These are phyloP conservation scores for Dione juno DNA, from an alignment of 2,888 invertebrate species.

Conservation along the genomic window DNA sequence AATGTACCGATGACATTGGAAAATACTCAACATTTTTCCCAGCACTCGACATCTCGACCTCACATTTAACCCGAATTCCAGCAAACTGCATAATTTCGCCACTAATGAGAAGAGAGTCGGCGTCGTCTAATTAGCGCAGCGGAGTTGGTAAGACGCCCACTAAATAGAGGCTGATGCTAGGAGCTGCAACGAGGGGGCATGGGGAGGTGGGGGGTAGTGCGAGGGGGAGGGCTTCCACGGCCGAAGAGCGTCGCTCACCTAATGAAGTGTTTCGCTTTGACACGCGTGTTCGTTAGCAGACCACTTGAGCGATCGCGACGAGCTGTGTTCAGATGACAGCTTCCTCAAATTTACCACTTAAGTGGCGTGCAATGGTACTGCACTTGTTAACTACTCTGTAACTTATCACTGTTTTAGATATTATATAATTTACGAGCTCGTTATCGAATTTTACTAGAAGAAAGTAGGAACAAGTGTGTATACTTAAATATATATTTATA, in stretches of 20 bases:
- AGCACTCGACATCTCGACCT: constrained; percentile 65
- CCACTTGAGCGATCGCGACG: constrained; percentile 74
- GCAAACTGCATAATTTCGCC: constrained; percentile 81
- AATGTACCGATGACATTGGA: constrained; percentile 48
- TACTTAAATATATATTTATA: no score
- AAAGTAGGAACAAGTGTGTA: not conserved
- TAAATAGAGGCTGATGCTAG: constrained; percentile 62
- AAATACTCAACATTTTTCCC: constrained; percentile 62
- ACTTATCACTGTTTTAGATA: constrained; percentile 56
- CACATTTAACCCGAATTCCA: constrained; percentile 78
- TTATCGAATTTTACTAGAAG: constrained; percentile 19
- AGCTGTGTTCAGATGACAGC: constrained; percentile 78
- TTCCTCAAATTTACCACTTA: constrained; percentile 80
- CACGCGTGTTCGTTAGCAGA: constrained; percentile 83
- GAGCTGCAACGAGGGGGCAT: constrained; percentile 46
- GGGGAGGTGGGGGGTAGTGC: constrained; percentile 51
- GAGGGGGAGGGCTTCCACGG: constrained; percentile 49
- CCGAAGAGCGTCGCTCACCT: constrained; percentile 73
- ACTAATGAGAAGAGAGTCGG: constrained; percentile 80
- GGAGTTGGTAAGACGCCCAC: constrained; percentile 77
- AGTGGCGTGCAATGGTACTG: constrained; percentile 73
- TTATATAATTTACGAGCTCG: constrained; percentile 33
- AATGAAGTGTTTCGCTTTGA: constrained; percentile 84
- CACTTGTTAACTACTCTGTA: constrained; percentile 70
- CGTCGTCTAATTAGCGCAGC: constrained; percentile 80